Evolutionary conservation across 1,140 invertebrate genomes (phyloP).

Genomic region (Drosophila tristis): DNA sequence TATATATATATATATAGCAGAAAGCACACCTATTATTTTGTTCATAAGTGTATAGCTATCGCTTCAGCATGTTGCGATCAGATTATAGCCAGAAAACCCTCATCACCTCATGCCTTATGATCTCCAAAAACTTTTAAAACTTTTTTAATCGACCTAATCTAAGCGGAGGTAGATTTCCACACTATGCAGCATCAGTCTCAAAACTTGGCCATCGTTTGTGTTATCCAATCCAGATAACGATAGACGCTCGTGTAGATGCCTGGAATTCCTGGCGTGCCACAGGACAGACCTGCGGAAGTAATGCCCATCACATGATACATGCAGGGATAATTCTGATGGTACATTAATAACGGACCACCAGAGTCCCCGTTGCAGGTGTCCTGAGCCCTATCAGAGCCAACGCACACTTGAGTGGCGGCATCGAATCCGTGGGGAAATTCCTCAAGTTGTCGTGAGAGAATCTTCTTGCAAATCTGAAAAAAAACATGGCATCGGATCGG

Average conservation of each 20-base stretch:
- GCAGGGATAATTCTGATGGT: slow-evolving; percentile 64
- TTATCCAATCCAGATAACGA: slow-evolving; percentile 76
- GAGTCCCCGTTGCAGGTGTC: slow-evolving; percentile 84
- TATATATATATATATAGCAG: too few species aligned
- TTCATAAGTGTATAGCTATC: too few species aligned
- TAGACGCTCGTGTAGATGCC: slow-evolving; percentile 74
- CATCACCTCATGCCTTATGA: too few species aligned
- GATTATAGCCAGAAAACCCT: too few species aligned
- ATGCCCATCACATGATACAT: slow-evolving; percentile 77
- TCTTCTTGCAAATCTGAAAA: slow-evolving; percentile 68
- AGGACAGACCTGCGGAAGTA: slow-evolving; percentile 67
- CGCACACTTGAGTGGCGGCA: slow-evolving; percentile 87
- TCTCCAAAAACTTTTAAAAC: too few species aligned
- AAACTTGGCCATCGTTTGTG: slow-evolving; percentile 15
- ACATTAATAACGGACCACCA: slow-evolving; percentile 70
- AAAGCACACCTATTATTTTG: too few species aligned
- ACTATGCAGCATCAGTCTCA: slow-evolving; percentile 6
- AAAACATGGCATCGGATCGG: background rate
- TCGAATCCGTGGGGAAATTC: slow-evolving; percentile 85
- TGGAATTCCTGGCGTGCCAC: slow-evolving; percentile 62
- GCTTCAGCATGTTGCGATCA: too few species aligned
- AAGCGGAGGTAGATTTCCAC: background rate
- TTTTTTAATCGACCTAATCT: background rate
- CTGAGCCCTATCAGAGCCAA: slow-evolving; percentile 85
- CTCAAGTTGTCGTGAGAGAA: slow-evolving; percentile 38